A percentile compares a stretch with the other conserved stretches of the same genome.
phyloP scores from a whole-genome alignment of 2,888 invertebrate genomes.

The Tenthredo amoena region DNA sequence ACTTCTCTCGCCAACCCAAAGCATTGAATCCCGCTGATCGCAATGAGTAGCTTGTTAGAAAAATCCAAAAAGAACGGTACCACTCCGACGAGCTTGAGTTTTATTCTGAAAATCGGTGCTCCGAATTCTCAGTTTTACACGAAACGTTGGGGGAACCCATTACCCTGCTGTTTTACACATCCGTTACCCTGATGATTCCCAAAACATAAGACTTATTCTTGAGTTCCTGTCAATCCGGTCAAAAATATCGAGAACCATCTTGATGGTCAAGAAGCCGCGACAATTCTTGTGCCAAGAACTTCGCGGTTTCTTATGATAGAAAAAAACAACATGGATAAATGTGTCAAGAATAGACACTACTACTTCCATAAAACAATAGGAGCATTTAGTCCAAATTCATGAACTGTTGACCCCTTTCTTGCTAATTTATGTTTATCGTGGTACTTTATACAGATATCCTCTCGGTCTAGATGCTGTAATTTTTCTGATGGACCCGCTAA shows the following conservation, averaged over 20 bases:
- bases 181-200: neutral
- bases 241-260: conserved; percentile 98
- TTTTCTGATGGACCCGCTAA: no score
- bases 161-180: conserved; percentile 52
- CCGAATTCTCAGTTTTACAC: conserved; percentile 6
- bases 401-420: no score
- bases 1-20: neutral
- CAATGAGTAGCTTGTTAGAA: neutral
- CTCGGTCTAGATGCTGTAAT: no score
- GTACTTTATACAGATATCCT: no score
- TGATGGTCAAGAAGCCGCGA: conserved; percentile 91
- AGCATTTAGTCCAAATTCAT: no score
- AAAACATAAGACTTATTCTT: conserved; percentile 72
- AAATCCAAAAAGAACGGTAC: neutral
- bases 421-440: no score
- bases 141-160: conserved; percentile 11
- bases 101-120: neutral
- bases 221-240: conserved; percentile 94
- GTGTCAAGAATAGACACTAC: no score
- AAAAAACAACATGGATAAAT: no score
- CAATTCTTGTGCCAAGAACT: conserved; percentile 82
- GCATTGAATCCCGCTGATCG: conserved; percentile 18
- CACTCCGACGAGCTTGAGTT: neutral
- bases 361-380: no score
- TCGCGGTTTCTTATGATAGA: conserved; percentile 58